These are phyloP conservation scores for Amaurobius ferox DNA, from an alignment of 2,888 invertebrate genomes.

Conservation along the genomic window DNA sequence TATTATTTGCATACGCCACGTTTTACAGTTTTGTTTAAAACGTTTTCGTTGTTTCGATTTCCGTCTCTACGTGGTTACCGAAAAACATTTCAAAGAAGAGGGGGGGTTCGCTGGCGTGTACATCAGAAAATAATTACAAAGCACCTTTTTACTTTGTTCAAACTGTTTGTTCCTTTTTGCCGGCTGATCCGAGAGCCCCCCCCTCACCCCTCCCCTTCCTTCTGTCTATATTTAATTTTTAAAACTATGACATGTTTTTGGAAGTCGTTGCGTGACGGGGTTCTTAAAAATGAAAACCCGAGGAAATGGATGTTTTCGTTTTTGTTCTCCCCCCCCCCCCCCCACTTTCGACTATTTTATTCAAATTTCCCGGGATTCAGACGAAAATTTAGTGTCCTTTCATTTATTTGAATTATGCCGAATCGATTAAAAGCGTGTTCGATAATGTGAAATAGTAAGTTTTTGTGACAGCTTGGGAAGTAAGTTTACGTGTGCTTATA, in stretches of 20 bases:
- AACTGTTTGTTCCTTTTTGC: conserved; percentile 48
- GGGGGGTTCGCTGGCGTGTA: conserved; percentile 38
- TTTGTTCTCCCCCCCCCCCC: neutral
- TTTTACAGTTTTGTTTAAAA: conserved; percentile 72
- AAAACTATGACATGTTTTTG: conserved; percentile 32
- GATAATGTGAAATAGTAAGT: neutral
- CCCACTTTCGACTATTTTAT: neutral
- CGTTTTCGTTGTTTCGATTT: conserved; percentile 61
- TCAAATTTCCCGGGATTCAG: neutral
- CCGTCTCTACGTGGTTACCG: conserved; percentile 67
- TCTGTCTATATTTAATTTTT: conserved; percentile 64
- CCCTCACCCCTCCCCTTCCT: neutral
- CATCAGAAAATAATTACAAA: conserved; percentile 59
- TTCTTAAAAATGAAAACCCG: conserved; percentile 20
- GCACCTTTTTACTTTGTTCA: conserved; percentile 46
- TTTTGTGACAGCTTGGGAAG: too few relatives aligned
- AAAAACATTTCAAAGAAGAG: conserved; percentile 54
- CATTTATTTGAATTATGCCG: neutral
- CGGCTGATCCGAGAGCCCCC: neutral
- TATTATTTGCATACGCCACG: conserved; percentile 57
- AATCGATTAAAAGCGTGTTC: neutral
- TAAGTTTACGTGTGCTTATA: too few relatives aligned
- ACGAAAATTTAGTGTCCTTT: neutral
- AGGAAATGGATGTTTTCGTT: conserved; percentile 5
- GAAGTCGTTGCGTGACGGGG: conserved; percentile 10